Evolutionary conservation across 1,140 invertebrate genomes (phyloP).

Genomic region (Platorchestia sp.): DNA sequence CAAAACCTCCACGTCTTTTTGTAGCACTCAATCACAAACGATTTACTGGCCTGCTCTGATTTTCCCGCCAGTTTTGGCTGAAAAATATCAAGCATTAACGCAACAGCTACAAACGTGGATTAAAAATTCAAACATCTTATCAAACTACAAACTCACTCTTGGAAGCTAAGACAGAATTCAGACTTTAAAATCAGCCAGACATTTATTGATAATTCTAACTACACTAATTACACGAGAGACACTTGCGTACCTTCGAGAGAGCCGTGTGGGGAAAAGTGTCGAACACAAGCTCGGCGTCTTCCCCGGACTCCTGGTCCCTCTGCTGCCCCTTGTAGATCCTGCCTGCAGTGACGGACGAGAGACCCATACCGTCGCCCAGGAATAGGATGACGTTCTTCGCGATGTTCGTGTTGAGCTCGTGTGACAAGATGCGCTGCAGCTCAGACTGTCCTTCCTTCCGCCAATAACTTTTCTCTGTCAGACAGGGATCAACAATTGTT

Average conservation of each 20-base stretch:
- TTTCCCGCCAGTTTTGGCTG: too few species aligned
- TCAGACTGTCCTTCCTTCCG: neutral
- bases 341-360: conserved; percentile 81
- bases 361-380: conserved; percentile 86
- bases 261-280: conserved; percentile 83
- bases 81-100: neutral
- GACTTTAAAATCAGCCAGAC: neutral
- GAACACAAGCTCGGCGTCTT: conserved; percentile 80
- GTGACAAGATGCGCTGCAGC: neutral
- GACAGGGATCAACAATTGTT: neutral
- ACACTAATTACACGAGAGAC: neutral
- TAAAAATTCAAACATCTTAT: too few species aligned
- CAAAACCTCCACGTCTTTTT: too few species aligned
- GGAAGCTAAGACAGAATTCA: neutral
- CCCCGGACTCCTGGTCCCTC: conserved; percentile 59
- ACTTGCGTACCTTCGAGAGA: conserved; percentile 78
- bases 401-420: neutral
- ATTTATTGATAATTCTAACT: neutral
- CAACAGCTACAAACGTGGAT: neutral
- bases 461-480: conserved; percentile 1
- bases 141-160: neutral
- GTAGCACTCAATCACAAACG: too few species aligned
- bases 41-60: too few species aligned
- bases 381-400: conserved; percentile 71
- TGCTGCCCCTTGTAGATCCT: conserved; percentile 77